These are phyloP conservation scores for Plecturocebus donacophilus DNA, from an alignment of 2,113 vertebrate genomes.

Conservation along the genomic window DNA sequence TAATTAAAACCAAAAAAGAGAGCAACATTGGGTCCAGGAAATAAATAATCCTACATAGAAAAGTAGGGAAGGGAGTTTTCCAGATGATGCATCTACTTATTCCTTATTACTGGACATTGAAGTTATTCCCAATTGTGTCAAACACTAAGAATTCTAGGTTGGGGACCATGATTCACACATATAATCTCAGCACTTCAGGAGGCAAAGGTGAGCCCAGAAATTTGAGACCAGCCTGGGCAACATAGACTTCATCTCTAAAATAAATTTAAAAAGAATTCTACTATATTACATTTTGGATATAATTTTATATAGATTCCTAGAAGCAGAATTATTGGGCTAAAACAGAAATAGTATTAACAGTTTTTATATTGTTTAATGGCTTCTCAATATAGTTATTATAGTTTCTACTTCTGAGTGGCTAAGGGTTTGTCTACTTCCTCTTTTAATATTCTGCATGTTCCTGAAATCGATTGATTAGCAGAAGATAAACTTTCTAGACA, in stretches of 20 bases:
- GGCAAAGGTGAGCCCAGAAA: too few species aligned
- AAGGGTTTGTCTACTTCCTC: neutral
- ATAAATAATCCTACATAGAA: neutral
- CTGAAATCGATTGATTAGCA: neutral
- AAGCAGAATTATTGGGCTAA: neutral
- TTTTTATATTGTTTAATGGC: neutral
- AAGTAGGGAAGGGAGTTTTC: fast-evolving
- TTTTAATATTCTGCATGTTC: neutral
- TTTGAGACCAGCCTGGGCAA: too few species aligned
- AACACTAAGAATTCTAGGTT: neutral
- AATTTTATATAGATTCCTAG: neutral
- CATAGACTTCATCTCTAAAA: too few species aligned
- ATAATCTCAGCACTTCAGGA: too few species aligned
- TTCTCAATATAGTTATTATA: neutral
- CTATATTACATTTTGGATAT: neutral
- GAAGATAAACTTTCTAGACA: neutral
- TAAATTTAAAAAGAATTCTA: neutral
- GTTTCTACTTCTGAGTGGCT: neutral
- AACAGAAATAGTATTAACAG: neutral
- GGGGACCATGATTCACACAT: too few species aligned
- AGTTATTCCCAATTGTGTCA: neutral
- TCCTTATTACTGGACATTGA: neutral
- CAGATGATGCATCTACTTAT: fast-evolving
- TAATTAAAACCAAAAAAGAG: neutral
- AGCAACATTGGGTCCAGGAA: neutral